These are phyloP conservation scores for Cephus pulcher DNA, from an alignment of 2,888 invertebrate species.

Conservation along the genomic window DNA sequence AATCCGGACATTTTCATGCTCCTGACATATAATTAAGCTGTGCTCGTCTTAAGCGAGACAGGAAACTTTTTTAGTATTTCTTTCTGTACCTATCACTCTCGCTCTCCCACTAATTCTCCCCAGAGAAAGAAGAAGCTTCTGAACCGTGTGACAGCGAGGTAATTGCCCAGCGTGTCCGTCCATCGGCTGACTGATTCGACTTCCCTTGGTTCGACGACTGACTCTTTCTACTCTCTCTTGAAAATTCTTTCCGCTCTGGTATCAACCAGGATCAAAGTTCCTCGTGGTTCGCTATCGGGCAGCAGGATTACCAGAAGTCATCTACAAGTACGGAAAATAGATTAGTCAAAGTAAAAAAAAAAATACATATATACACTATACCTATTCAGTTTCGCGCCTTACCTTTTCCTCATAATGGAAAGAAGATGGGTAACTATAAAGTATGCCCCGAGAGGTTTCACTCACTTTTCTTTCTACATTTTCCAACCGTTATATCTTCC, in stretches of 20 bases:
- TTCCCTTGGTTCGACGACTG: not conserved
- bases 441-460: not conserved
- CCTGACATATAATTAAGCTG: not conserved
- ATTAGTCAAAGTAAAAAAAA: not conserved
- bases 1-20: not conserved
- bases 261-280: not conserved
- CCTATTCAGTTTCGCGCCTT: not conserved
- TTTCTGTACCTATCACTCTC: not conserved
- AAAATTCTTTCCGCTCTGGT: not conserved
- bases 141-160: conserved; percentile 2
- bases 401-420: not conserved
- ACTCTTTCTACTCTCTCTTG: not conserved
- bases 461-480: not conserved
- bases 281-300: not conserved
- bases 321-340: not conserved
- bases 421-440: not conserved
- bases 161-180: conserved; percentile 3
- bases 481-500: not conserved
- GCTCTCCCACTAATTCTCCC: not conserved
- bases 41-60: not conserved
- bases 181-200: conserved; percentile 2
- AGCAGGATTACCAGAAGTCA: not conserved
- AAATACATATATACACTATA: not conserved
- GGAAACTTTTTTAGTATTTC: not conserved
- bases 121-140: not conserved